A percentile compares a stretch with the other conserved stretches of the same genome.
These are phyloP conservation scores for Microcebus ravelobensis DNA, from an alignment of 2,113 vertebrate genomes.

Conservation along the genomic window DNA sequence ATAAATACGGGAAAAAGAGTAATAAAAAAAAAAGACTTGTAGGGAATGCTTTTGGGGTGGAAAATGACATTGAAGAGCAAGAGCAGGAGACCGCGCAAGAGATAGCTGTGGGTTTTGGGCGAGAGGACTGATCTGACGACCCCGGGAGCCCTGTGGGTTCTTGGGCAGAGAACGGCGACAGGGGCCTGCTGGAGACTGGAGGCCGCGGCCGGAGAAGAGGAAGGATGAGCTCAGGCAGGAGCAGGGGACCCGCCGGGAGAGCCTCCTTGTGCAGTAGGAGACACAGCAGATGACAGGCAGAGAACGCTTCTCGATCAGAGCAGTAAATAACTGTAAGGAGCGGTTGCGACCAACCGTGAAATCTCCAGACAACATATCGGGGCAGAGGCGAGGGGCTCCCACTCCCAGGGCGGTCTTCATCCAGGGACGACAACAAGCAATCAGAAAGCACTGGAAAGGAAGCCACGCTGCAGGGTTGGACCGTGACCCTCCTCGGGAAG, in stretches of 20 bases:
- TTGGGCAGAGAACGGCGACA: background rate
- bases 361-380: background rate
- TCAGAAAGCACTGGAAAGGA: slow-evolving; percentile 20
- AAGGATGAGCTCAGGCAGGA: background rate
- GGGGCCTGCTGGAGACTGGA: background rate
- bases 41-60: background rate
- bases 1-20: too few species aligned
- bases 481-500: background rate
- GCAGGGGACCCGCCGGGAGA: background rate
- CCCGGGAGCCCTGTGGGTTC: background rate
- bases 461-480: background rate
- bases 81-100: background rate
- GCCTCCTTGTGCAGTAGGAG: background rate
- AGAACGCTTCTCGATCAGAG: background rate
- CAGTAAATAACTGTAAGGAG: background rate
- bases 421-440: background rate
- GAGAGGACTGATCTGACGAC: background rate
- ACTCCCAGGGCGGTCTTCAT: background rate
- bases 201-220: background rate
- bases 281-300: background rate
- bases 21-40: too few species aligned
- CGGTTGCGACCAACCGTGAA: background rate
- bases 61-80: background rate
- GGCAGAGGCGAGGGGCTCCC: background rate
- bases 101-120: background rate